Evolutionary conservation across 1,140 invertebrate species (phyloP).

Genomic region (Pogonomyrmex californicus): DNA sequence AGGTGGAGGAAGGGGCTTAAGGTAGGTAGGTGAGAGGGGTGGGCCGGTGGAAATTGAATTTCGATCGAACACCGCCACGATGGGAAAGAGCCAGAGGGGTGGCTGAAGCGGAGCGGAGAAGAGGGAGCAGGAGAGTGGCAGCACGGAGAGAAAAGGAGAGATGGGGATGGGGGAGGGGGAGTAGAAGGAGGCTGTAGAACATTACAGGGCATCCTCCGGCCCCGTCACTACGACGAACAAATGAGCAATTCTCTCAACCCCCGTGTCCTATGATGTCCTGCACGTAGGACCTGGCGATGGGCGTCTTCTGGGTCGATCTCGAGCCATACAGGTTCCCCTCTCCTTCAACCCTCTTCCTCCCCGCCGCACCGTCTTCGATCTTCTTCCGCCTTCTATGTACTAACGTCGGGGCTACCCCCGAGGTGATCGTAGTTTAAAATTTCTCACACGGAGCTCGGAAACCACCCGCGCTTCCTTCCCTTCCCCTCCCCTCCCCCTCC

Average conservation of each 20-base stretch:
- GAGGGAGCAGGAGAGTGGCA: slow-evolving; percentile 31
- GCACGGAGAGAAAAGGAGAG: slow-evolving; percentile 53
- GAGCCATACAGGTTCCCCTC: slow-evolving; percentile 70
- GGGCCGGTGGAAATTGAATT: slow-evolving; percentile 86
- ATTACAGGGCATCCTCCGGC: slow-evolving; percentile 83
- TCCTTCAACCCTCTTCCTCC: slow-evolving; percentile 12
- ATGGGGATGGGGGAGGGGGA: slow-evolving; percentile 63
- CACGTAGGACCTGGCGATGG: slow-evolving; percentile 81
- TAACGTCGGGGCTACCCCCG: slow-evolving; percentile 71
- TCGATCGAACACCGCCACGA: slow-evolving; percentile 84
- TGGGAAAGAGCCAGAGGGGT: slow-evolving; percentile 64
- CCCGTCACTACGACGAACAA: slow-evolving; percentile 83
- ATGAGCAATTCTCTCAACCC: slow-evolving; percentile 84
- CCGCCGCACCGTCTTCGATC: slow-evolving; percentile 56
- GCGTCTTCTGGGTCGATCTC: slow-evolving; percentile 79
- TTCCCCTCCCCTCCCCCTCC: neutral
- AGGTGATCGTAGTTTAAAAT: slow-evolving; percentile 83
- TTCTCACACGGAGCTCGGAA: slow-evolving; percentile 79
- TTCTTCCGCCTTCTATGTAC: slow-evolving; percentile 73
- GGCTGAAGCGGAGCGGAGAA: slow-evolving; percentile 68
- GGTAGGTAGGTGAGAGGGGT: slow-evolving; percentile 78
- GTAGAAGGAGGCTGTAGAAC: slow-evolving; percentile 81
- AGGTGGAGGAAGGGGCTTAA: slow-evolving; percentile 55
- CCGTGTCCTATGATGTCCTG: slow-evolving; percentile 83
- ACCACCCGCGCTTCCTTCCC: slow-evolving; percentile 67